Evolutionary conservation across 2,113 vertebrate species (phyloP).

Genomic region (Pseudorasbora parva): DNA sequence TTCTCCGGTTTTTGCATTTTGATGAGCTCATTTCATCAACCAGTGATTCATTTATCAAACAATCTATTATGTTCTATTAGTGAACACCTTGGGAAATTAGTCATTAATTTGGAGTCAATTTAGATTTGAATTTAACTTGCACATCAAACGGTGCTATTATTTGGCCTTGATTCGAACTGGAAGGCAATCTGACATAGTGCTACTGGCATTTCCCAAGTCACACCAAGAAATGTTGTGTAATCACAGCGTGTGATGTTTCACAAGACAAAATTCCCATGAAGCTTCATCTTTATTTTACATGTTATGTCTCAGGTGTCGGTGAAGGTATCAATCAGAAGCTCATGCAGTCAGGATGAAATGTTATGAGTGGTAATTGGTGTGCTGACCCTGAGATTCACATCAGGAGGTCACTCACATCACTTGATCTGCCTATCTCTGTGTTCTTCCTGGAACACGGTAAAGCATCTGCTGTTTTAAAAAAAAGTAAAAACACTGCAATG

Average conservation of each 20-base stretch:
- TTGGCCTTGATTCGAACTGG: not conserved
- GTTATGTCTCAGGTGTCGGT: not conserved
- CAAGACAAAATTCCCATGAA: not conserved
- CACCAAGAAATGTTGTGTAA: not conserved
- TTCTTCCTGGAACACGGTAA: not conserved
- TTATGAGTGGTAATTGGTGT: conserved; percentile 32
- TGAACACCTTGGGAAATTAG: conserved; percentile 41
- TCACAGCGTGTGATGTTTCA: not conserved
- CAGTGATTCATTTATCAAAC: conserved; percentile 52
- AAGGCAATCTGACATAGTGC: not conserved
- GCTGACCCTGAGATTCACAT: conserved; percentile 31
- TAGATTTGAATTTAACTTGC: conserved; percentile 14
- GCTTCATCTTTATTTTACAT: conserved; percentile 22
- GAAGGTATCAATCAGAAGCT: conserved; percentile 22
- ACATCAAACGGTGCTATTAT: not conserved
- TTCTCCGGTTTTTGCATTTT: conserved; percentile 11
- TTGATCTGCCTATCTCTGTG: not conserved
- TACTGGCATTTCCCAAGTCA: not conserved
- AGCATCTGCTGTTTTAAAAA: not conserved
- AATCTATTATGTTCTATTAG: conserved; percentile 51
- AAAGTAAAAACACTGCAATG: too few relatives aligned
- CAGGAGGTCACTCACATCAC: not conserved
- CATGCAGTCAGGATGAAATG: conserved; percentile 1
- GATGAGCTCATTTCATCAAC: conserved; percentile 49
- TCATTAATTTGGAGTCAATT: conserved; percentile 46